Evolutionary conservation across 2,888 invertebrate genomes (phyloP).

Genomic region (Apantesis nais): DNA sequence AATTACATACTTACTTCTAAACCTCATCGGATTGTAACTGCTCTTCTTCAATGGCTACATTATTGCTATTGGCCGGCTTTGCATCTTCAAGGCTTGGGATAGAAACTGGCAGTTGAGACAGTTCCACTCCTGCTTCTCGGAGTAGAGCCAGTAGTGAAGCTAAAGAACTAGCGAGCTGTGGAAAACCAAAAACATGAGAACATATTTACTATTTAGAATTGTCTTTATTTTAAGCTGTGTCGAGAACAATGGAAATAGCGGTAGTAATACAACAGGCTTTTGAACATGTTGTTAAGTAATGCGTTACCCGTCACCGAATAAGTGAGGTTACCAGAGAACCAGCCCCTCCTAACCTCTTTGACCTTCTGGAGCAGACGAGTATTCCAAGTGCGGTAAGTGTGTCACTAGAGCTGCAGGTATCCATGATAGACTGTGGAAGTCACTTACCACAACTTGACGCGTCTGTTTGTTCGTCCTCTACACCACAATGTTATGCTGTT

Average conservation of each 20-base stretch:
- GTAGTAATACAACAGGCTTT: neutral
- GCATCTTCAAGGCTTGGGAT: constrained; percentile 32
- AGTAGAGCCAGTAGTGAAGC: constrained; percentile 60
- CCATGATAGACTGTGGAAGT: neutral
- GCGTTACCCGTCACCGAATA: neutral
- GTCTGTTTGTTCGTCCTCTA: neutral
- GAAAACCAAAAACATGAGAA: neutral
- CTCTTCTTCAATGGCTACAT: constrained; percentile 46
- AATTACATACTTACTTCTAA: constrained; percentile 45
- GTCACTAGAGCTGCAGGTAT: neutral
- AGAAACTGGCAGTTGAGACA: constrained; percentile 42
- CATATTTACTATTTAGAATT: neutral
- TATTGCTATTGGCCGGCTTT: constrained; percentile 3
- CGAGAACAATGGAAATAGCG: neutral
- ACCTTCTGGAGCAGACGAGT: neutral
- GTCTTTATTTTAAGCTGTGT: neutral
- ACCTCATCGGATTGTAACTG: constrained; percentile 71
- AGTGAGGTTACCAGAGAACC: neutral
- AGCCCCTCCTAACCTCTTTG: neutral
- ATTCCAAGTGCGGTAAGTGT: too few species aligned
- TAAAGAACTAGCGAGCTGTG: constrained; percentile 68
- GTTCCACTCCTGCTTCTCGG: constrained; percentile 61
- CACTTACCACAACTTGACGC: neutral
- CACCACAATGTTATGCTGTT: neutral
- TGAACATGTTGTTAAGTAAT: neutral